These are phyloP conservation scores for Parapristionchus giblindavisi DNA, from an alignment of 2,888 invertebrate genomes.

Conservation along the genomic window DNA sequence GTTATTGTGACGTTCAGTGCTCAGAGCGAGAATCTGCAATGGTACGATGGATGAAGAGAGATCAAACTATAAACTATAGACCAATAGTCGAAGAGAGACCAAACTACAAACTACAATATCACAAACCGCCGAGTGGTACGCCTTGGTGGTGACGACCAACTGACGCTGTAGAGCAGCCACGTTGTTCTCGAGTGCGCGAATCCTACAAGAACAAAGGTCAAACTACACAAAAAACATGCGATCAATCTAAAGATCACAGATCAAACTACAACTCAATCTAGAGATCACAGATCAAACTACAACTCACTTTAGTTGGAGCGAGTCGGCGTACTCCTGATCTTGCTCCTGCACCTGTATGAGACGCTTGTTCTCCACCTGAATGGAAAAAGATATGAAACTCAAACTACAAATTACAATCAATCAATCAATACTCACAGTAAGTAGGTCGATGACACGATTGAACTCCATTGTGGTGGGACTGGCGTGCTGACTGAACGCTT, in stretches of 20 bases:
- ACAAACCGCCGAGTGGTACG: constrained; percentile 22
- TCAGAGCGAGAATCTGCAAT: constrained; percentile 23
- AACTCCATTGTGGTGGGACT: constrained; percentile 39
- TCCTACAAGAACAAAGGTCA: not conserved
- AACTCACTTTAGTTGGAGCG: constrained; percentile 6
- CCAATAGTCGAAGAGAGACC: not conserved
- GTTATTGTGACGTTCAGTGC: not conserved
- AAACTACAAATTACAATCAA: not conserved
- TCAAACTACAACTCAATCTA: not conserved
- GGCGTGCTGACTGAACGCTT: constrained; percentile 17
- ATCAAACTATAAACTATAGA: not conserved
- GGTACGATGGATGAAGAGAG: not conserved
- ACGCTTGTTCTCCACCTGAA: constrained; percentile 28
- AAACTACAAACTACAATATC: not conserved
- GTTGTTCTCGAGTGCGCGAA: constrained; percentile 20
- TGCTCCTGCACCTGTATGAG: not conserved
- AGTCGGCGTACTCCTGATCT: constrained; percentile 12
- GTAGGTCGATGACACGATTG: constrained; percentile 40
- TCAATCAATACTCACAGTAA: constrained; percentile 35
- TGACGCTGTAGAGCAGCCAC: constrained; percentile 23
- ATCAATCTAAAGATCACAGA: not conserved
- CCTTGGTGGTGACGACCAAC: constrained; percentile 33
- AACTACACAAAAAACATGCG: not conserved
- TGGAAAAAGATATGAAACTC: not conserved
- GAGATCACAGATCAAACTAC: not conserved